These are phyloP conservation scores for Montipora capricornis DNA, from an alignment of 64 coral and sea anemone species.

Conservation along the genomic window DNA sequence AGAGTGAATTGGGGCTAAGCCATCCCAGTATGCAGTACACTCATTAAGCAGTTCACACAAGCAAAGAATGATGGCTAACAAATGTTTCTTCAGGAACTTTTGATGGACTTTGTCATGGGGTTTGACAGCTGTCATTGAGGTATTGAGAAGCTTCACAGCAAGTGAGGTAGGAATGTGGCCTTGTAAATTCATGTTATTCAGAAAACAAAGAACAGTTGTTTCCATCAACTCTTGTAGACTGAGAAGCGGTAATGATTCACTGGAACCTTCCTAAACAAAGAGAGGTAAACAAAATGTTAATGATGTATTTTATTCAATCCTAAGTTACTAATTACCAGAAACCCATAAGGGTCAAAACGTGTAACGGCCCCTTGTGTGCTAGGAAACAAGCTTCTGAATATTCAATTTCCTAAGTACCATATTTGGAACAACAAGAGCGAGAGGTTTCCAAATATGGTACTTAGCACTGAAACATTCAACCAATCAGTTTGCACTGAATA, in stretches of 20 bases:
- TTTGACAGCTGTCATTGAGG: background rate
- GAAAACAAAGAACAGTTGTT: conserved; percentile 10
- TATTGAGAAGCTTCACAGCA: conserved; percentile 46
- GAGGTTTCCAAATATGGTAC: no score
- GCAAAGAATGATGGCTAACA: conserved; percentile 35
- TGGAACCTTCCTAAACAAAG: background rate
- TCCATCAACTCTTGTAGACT: conserved; percentile 7
- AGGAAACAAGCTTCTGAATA: no score
- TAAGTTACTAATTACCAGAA: background rate
- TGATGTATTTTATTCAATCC: background rate
- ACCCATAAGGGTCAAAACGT: no score
- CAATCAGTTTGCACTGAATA: no score
- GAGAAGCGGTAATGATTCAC: conserved; percentile 23
- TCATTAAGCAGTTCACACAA: conserved; percentile 50
- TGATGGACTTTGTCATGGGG: background rate
- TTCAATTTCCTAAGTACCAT: no score
- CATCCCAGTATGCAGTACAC: conserved; percentile 51
- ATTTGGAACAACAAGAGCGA: no score
- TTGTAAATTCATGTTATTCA: conserved; percentile 20
- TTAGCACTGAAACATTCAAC: no score
- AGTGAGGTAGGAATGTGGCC: background rate
- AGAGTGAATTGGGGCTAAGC: conserved; percentile 18
- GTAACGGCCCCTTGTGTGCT: no score
- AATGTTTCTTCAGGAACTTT: conserved; percentile 22
- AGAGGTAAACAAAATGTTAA: background rate